Percentiles rank a stretch among this genome's conserved stretches.
Evolutionary conservation across 2,797 vertebrate species (phyloP).

Genomic region (Salmo trutta): DNA sequence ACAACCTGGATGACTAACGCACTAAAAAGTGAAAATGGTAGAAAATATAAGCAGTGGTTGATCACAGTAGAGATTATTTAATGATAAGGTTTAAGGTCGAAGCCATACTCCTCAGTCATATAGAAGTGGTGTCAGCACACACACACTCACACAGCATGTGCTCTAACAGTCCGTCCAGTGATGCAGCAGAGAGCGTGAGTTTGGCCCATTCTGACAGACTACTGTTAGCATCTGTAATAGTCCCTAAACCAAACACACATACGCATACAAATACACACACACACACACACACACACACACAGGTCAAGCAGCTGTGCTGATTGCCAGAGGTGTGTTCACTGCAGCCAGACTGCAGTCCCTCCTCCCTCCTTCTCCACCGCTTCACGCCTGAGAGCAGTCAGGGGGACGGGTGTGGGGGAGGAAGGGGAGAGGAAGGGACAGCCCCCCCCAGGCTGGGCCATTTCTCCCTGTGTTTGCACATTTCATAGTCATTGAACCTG

Average conservation of each 20-base stretch:
- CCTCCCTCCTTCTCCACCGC: constrained; percentile 29
- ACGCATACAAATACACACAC: constrained; percentile 22
- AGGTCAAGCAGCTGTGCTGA: constrained; percentile 47
- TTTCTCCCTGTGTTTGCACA: constrained; percentile 72
- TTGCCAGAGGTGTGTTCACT: constrained; percentile 50
- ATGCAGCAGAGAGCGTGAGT: constrained; percentile 27
- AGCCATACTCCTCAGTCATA: not conserved
- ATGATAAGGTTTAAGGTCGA: constrained; percentile 2
- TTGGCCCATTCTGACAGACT: constrained; percentile 34
- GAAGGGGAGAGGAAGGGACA: constrained; percentile 41
- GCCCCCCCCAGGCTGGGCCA: constrained; percentile 56
- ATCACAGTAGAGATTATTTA: not conserved
- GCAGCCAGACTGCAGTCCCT: constrained; percentile 40
- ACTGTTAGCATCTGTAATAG: constrained; percentile 23
- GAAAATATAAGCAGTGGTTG: constrained; percentile 19
- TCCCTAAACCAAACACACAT: constrained; percentile 21
- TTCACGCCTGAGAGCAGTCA: constrained; percentile 57
- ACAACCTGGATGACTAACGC: not conserved
- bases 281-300: constrained; percentile 16
- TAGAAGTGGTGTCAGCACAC: constrained; percentile 16
- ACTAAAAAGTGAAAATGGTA: not conserved
- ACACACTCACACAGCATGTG: constrained; percentile 1
- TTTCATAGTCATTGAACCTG: constrained; percentile 76
- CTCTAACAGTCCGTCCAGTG: constrained; percentile 22
- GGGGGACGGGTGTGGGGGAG: constrained; percentile 5